phyloP scores from a whole-genome alignment of 2,797 vertebrate species.

The Acanthopagrus latus region DNA sequence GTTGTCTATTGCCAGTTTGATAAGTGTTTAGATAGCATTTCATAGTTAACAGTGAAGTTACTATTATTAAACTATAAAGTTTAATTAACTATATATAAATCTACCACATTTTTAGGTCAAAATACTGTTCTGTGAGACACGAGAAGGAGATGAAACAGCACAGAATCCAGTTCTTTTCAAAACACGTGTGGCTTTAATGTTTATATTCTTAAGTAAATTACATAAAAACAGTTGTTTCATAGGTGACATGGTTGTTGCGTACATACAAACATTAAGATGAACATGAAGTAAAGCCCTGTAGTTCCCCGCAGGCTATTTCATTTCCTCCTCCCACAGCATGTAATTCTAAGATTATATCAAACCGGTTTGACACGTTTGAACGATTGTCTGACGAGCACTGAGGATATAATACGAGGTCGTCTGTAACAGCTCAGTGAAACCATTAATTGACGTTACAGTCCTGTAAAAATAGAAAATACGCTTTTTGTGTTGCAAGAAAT shows the following conservation, averaged over 20 bases:
- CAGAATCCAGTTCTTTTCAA: slow-evolving; percentile 12
- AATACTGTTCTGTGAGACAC: neutral
- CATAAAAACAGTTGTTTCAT: neutral
- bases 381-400: neutral
- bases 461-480: neutral
- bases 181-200: slow-evolving; percentile 18
- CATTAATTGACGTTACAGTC: neutral
- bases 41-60: too few species aligned
- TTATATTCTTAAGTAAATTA: neutral
- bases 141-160: neutral
- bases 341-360: slow-evolving; percentile 9
- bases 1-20: too few species aligned
- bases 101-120: too few species aligned
- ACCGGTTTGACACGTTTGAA: slow-evolving; percentile 23
- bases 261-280: slow-evolving; percentile 5
- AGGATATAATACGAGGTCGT: neutral
- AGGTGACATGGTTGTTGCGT: neutral
- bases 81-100: too few species aligned
- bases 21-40: too few species aligned
- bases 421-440: neutral
- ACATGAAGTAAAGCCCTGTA: slow-evolving; percentile 10
- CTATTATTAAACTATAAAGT: too few species aligned
- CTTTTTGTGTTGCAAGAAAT: slow-evolving; percentile 6
- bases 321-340: slow-evolving; percentile 18
- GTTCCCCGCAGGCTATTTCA: neutral